Evolutionary conservation across 2,797 vertebrate species (phyloP), one percentile per base, ranked within the genome.

Genomic region (Sphaeramia orbicularis): DNA sequence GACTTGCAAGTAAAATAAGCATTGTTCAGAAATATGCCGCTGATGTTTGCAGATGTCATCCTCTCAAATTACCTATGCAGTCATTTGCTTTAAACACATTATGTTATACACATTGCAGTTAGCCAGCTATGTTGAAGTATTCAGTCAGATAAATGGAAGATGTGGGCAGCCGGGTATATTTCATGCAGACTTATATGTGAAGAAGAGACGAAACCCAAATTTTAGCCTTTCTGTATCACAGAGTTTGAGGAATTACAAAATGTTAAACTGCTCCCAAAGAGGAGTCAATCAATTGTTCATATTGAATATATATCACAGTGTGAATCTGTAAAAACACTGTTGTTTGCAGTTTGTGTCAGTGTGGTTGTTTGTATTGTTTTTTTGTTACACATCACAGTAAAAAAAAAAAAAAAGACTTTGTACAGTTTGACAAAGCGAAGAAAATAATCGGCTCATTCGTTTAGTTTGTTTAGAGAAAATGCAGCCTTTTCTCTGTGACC

Each of bases 21-120:
- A 42, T 30, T 58, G 27, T 44, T 48, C 1, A 16, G 19, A 53
- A 58, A 63, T 49, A 63, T 8, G 14, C n/a, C n/a, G 41, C 8
- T 40, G 38, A 4, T 40, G 11, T 40, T 12, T 12, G 32, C 7
- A 35, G 32, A 35, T 35, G 32, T 35, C 32, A 10, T 35, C 32
- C 9, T 35, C 7, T 61, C 56, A 48, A 12, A 41, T n/a, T 4
- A 7, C 1, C 8, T 7, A 56, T 41, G 16, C 11, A 42, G 7
- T 36, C 13, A 44, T 32, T 0, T 1, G 1, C 16, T 38, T 47
- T 47, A 16, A 35, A 56, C 11, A n/a, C 14, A 8, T 35, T 35
- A 35, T 35, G 32, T 10, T 53, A 47, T 50, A 32, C 0, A 6
- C 10, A 37, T 38, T 42, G 38, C 12, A 8, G 42, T 30, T 16